Percentiles rank a stretch among this genome's conserved stretches.
Evolutionary conservation across 2,113 vertebrate species (phyloP).

Genomic region (Epinephelus cyanopodus): DNA sequence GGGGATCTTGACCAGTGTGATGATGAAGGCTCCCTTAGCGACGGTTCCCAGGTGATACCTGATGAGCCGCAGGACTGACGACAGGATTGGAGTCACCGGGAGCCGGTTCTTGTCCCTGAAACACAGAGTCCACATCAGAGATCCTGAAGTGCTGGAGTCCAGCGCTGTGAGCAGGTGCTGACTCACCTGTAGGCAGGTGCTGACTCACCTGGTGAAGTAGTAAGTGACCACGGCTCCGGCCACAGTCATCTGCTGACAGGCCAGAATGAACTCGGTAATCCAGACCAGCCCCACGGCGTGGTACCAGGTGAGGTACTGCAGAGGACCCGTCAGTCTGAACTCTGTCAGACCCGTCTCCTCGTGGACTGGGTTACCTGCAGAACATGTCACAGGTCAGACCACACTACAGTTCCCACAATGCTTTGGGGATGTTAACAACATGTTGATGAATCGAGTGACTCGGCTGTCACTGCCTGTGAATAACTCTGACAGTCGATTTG

Average conservation of each 20-base stretch:
- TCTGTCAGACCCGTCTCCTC: conserved; percentile 91
- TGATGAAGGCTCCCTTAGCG: conserved; percentile 98
- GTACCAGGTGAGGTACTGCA: conserved; percentile 98
- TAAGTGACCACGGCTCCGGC: conserved; percentile 98
- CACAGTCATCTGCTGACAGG: conserved; percentile 99
- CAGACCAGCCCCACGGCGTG: conserved; percentile 95
- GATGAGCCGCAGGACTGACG: conserved; percentile 92
- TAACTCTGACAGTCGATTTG: too few species aligned
- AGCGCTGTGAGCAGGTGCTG: too few species aligned
- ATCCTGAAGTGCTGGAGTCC: too few species aligned
- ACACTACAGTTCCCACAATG: too few species aligned
- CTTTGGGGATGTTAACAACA: too few species aligned
- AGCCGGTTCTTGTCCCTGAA: conserved; percentile 94
- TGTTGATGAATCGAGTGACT: too few species aligned
- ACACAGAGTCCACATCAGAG: conserved; percentile 1
- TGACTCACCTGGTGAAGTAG: conserved; percentile 81
- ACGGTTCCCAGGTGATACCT: conserved; percentile 97
- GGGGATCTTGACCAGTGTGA: conserved; percentile 97
- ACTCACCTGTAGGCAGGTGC: too few species aligned
- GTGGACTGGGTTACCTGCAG: conserved; percentile 88
- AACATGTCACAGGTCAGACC: neutral
- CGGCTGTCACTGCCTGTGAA: too few species aligned
- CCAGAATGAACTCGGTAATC: conserved; percentile 98
- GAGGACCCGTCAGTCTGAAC: conserved; percentile 89
- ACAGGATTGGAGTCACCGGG: conserved; percentile 94